Evolutionary conservation across 2,888 invertebrate genomes (phyloP).

Genomic region (Mayetiola destructor): DNA sequence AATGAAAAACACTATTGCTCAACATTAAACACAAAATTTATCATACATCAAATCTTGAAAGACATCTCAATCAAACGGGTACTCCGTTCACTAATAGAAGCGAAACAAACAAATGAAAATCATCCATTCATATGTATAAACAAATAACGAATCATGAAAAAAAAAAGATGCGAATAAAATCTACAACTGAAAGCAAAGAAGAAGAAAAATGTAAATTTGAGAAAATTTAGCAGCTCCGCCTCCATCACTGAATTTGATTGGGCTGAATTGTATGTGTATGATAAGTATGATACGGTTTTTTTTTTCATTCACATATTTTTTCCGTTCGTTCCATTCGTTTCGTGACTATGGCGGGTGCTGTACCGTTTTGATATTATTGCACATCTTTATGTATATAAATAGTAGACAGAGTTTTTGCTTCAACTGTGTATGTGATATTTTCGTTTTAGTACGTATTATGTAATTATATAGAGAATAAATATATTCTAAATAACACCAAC

Average conservation of each 20-base stretch:
- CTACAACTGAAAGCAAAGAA: not conserved
- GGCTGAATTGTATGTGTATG: not conserved
- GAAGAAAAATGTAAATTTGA: constrained; percentile 1
- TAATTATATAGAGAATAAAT: not conserved
- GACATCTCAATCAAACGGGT: too few relatives aligned
- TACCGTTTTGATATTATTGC: not conserved
- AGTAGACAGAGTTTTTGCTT: not conserved
- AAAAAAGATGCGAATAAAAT: too few relatives aligned
- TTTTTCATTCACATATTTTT: not conserved
- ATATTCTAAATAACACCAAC: not conserved
- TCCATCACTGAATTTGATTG: constrained; percentile 8
- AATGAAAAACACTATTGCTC: too few relatives aligned
- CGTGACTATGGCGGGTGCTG: not conserved
- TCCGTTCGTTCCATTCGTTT: not conserved
- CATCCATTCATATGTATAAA: too few relatives aligned
- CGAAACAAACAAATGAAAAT: too few relatives aligned
- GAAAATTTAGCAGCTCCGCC: constrained; percentile 12
- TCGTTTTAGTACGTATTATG: constrained; percentile 6
- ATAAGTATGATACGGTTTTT: not conserved
- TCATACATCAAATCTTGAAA: too few relatives aligned
- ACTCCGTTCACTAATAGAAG: too few relatives aligned
- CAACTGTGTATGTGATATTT: not conserved
- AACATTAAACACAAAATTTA: too few relatives aligned
- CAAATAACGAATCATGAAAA: too few relatives aligned
- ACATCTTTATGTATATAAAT: not conserved